Base-by-base conservation (phyloP, 1,140 invertebrate genomes). In the Stegodyphus mimosarum region DNA sequence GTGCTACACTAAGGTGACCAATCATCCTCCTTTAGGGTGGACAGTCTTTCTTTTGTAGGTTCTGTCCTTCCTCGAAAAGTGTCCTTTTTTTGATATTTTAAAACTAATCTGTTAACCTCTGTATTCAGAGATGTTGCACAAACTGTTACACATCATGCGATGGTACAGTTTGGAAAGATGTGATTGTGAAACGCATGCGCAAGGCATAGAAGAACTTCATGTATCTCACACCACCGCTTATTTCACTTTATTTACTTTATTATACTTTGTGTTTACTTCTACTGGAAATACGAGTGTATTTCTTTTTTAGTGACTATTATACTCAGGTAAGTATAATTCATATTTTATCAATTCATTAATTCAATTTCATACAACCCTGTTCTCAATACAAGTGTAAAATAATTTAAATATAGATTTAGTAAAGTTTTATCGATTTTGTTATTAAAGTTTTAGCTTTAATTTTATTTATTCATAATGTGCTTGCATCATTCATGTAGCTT, bases 261-360 rank as follows among this genome's bases (percentile, higher is more conserved):
- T 60, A 60, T 60, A 60, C 55, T 60, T 60, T 60, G 55, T 60
- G 55, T 15, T 60, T 60, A 60, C 55, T 60, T 60, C 55, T 60
- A 60, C 1, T 5, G 55, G 55, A 60, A 60, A 60, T 60, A 60
- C 5, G 15, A 60, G 5, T 2, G 2, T 60, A 60, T 60, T 60
- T 60, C 55, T 60, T 60, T 60, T 5, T 60, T 5, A 60, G 55
- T 60, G 15, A 2, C 1, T 60, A 60, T 15, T 60, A 60, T 60
- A 60, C 55, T 60, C 15, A 60, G 55, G 55, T 60, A 33, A 33
- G 33, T 60, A 60, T 10, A 60, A 5, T 60, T 60, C 5, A 60
- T 60, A 5, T 60, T 60, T 60, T 60, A 60, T 60, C 5, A 60
- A 5, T 15, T 60, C 55, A 60, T 60, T 60, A 60, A 60, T 60